phyloP scores from a whole-genome alignment of 2,113 vertebrate species.

The Dissostichus mawsoni region DNA sequence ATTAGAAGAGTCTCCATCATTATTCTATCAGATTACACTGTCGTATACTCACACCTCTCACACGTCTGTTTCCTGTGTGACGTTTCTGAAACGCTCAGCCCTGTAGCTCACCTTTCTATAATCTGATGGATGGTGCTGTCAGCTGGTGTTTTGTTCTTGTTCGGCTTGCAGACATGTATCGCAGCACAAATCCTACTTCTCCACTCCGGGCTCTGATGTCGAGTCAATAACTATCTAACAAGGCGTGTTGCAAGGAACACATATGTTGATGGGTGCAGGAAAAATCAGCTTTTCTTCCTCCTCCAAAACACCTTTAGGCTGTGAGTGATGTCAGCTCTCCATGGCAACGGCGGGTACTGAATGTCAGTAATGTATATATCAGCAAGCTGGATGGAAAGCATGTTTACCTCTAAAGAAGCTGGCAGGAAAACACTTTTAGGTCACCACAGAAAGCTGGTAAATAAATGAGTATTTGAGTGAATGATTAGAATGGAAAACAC shows the following conservation, averaged over 20 bases:
- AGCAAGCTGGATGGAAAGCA: neutral
- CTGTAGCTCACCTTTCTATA: neutral
- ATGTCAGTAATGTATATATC: conserved; percentile 44
- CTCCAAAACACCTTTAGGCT: conserved; percentile 32
- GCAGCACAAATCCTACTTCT: conserved; percentile 29
- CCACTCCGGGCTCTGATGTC: conserved; percentile 36
- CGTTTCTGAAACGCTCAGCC: neutral
- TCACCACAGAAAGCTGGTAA: neutral
- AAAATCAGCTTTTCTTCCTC: neutral
- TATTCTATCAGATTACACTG: neutral
- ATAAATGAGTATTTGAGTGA: conserved; percentile 12
- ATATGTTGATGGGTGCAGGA: conserved; percentile 16
- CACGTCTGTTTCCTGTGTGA: too few relatives aligned
- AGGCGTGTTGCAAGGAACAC: conserved; percentile 38
- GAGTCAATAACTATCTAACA: conserved; percentile 57
- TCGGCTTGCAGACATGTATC: neutral
- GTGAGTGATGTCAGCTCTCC: conserved; percentile 47
- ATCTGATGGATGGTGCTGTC: conserved; percentile 27
- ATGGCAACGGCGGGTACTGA: conserved; percentile 48
- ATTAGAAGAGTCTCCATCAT: conserved; percentile 28
- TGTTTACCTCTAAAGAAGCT: conserved; percentile 27
- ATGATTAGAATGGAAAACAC: neutral
- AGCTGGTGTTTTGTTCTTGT: neutral
- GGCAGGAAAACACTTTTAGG: conserved; percentile 2
- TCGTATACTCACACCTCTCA: too few relatives aligned